These are phyloP conservation scores for Benthochromis sp. DNA, from an alignment of 2,113 vertebrate species.

Conservation along the genomic window DNA sequence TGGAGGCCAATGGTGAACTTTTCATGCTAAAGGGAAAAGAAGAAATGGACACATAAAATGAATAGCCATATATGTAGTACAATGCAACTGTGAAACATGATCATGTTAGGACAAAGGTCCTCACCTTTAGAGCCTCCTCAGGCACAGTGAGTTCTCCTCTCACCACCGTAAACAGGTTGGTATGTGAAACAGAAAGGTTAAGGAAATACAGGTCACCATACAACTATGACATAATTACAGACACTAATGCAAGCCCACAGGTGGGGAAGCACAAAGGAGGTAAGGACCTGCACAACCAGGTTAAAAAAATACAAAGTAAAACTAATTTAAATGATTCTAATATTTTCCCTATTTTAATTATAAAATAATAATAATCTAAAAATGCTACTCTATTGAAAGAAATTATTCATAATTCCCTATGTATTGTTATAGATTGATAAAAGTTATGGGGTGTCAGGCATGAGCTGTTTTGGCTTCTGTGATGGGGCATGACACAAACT, in stretches of 20 bases:
- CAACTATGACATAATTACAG: background rate
- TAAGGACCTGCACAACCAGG: background rate
- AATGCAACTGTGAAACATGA: background rate
- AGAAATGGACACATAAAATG: background rate
- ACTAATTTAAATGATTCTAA: background rate
- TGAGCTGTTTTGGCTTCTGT: background rate
- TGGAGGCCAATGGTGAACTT: conserved; percentile 97
- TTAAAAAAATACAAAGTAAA: background rate
- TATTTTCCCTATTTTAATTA: background rate
- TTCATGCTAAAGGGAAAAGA: conserved; percentile 80
- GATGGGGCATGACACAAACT: background rate
- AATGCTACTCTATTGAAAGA: background rate
- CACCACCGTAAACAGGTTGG: conserved; percentile 95
- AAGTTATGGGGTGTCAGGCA: background rate
- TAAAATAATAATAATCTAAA: background rate
- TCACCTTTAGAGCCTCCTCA: conserved; percentile 97
- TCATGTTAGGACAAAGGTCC: background rate
- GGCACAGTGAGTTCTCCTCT: conserved; percentile 93
- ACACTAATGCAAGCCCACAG: background rate
- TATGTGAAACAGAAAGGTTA: conserved; percentile 83
- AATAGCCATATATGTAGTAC: background rate
- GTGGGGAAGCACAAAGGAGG: background rate
- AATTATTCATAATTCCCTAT: background rate
- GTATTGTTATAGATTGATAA: background rate
- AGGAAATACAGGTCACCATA: conserved; percentile 35